Evolutionary conservation across 2,888 invertebrate species (phyloP), one percentile per base, ranked within the genome.

Genomic region (Epistrophella euchroma): DNA sequence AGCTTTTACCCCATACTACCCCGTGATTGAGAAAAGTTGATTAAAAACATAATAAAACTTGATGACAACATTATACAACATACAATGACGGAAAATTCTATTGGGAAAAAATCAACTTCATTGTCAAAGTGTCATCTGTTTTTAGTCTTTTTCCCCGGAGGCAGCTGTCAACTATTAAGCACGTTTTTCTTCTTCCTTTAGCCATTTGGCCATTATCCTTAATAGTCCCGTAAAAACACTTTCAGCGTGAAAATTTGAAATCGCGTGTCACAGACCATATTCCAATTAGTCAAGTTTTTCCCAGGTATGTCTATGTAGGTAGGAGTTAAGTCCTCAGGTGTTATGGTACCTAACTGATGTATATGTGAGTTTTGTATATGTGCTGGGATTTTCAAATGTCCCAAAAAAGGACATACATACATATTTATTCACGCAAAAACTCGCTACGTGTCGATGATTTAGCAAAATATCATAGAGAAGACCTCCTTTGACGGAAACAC

Each of bases 231-330:
- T 76, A 76, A 81, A 81, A 85, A 76, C 72, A 68, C 72, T 76
- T 85, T 81, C 40, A 72, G 81, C 60, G 85, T 77, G 73, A 85
- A 81, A 80, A 76, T 85, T 80, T 80, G 45, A 76, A 80, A 85
- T 85, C 85, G 85, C 85, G 85, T 85, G 85, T 76, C 76, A 76
- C 68, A 66, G 76, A 68, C 80, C 80, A 85, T 75, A 85, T 80
- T 85, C 85, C 85, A 85, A 85, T 85, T 81, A 85, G 85, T 76
- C 85, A 85, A 85, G 76, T 77, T 73, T 85, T 77, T 76, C 66
- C 47, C 43, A 56, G 74, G 74, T 79, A 70, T 66, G 64, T 22
- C 5, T 28, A 28, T 28, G 4, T 25, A 45, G 1, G 13, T 37
- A 15, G 40, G 13, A 19, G 19, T 28, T 10, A 45, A 22, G 22